Conservation (phyloP, 2,113 vertebrate genomes). For the Deroptyus accipitrinus region DNA sequence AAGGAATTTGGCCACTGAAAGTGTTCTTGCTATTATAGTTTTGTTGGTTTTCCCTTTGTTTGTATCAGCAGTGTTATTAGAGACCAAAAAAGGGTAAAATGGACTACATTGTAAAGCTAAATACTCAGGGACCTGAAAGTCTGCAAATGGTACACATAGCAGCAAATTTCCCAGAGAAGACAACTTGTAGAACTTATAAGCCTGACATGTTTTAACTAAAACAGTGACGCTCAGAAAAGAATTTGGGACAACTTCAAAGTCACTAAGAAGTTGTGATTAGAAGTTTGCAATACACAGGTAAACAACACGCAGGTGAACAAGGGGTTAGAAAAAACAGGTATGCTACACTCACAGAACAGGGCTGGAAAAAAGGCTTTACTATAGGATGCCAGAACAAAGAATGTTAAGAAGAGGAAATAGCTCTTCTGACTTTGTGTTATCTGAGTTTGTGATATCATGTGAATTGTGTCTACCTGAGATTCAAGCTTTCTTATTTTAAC, state of each 20-base stretch:
- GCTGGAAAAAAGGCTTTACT: background rate
- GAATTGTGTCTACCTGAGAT: background rate
- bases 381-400: fast-evolving
- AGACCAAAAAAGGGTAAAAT: background rate
- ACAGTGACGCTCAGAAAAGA: background rate
- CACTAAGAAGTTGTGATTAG: background rate
- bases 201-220: background rate
- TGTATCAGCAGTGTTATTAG: background rate
- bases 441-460: background rate
- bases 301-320: background rate
- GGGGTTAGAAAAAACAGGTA: background rate
- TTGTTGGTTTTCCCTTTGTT: background rate
- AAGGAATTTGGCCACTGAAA: background rate
- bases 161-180: background rate
- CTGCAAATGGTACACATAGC: background rate
- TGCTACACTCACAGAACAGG: background rate
- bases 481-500: background rate
- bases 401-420: background rate
- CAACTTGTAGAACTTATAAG: background rate
- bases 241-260: background rate
- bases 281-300: background rate
- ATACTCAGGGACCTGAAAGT: background rate
- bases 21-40: background rate
- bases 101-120: background rate
- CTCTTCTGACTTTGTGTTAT: background rate